Evolutionary conservation across 2,888 invertebrate genomes (phyloP).

Genomic region (Trichopria drosophilae): DNA sequence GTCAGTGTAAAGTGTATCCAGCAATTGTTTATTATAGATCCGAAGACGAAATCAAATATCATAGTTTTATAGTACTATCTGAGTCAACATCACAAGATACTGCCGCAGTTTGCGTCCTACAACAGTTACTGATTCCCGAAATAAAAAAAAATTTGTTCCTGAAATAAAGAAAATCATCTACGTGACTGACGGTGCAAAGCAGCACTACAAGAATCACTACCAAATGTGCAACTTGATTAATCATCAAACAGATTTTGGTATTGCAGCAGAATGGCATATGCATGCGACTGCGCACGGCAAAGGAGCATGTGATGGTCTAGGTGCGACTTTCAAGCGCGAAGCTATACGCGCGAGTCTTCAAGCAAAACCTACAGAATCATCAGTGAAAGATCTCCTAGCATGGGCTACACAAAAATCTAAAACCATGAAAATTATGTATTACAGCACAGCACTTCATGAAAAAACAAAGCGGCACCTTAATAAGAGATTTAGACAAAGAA

Average conservation of each 20-base stretch:
- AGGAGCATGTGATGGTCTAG: conserved; percentile 1
- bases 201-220: no score
- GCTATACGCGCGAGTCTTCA: conserved; percentile 10
- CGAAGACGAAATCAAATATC: conserved; percentile 19
- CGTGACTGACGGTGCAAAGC: no score
- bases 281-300: conserved; percentile 1
- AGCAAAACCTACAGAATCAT: no score
- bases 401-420: no score
- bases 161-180: no score
- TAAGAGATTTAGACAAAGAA: no score
- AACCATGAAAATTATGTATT: no score
- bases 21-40: conserved; percentile 29
- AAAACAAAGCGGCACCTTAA: no score
- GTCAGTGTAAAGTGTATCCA: conserved; percentile 30
- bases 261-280: neutral
- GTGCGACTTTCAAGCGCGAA: neutral
- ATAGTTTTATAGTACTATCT: conserved; percentile 26
- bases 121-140: conserved; percentile 1
- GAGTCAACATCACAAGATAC: conserved; percentile 29
- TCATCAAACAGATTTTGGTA: neutral
- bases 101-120: conserved; percentile 25
- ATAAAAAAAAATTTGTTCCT: no score
- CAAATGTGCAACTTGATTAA: no score
- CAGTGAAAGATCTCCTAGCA: no score
- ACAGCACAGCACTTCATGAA: no score